phyloP scores from a whole-genome alignment of 2,797 vertebrate species.

The Anabacerthia variegaticeps region DNA sequence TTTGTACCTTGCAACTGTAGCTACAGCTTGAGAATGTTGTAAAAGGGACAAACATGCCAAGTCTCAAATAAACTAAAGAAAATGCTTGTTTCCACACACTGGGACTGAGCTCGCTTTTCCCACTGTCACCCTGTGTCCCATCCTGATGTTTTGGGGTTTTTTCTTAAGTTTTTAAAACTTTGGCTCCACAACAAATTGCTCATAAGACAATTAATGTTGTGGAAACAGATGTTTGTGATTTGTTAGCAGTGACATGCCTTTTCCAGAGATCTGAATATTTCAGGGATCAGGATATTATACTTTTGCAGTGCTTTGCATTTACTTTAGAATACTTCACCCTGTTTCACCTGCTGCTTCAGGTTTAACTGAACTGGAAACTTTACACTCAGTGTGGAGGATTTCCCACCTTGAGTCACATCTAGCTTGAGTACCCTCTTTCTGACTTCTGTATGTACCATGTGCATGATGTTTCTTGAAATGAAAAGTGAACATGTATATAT shows the following conservation, averaged over 20 bases:
- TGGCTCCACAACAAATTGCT: conserved; percentile 22
- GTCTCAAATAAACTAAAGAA: neutral
- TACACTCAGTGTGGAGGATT: neutral
- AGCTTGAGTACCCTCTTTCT: neutral
- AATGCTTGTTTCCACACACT: neutral
- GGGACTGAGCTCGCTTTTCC: neutral
- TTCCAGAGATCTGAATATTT: neutral
- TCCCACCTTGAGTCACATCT: neutral
- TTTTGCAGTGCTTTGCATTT: neutral
- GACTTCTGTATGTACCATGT: neutral
- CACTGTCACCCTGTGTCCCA: neutral
- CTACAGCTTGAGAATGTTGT: neutral
- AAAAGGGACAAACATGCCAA: neutral
- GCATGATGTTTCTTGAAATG: neutral
- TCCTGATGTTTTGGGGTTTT: neutral
- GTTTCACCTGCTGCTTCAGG: neutral
- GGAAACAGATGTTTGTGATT: conserved; percentile 61
- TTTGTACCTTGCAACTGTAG: neutral
- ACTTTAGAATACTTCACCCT: neutral
- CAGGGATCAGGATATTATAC: neutral
- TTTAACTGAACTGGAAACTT: neutral
- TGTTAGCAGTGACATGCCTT: neutral
- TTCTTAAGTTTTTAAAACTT: neutral
- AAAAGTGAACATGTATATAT: rapidly evolving
- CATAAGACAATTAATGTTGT: conserved; percentile 20